phyloP scores from a whole-genome alignment of 2,888 invertebrate genomes.

The Morinoia aosen region DNA sequence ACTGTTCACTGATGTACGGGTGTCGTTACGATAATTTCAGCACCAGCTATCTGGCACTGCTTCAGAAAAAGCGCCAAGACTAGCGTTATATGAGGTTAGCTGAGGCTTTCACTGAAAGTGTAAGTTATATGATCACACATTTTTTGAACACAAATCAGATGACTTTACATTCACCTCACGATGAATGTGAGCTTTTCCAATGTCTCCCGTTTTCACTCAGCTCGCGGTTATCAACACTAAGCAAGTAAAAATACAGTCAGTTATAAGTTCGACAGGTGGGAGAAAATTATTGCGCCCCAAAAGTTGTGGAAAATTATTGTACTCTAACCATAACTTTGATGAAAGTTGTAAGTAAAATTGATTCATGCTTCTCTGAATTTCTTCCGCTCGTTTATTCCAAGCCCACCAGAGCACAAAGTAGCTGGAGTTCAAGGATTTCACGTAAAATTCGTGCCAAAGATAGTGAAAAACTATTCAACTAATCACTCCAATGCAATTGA shows the following conservation, averaged over 20 bases:
- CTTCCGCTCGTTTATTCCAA: not conserved
- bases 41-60: not conserved
- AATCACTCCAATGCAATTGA: not conserved
- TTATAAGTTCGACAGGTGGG: not conserved
- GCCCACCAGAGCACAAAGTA: not conserved
- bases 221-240: not conserved
- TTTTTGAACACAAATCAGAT: not conserved
- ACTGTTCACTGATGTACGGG: not conserved
- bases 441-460: not conserved
- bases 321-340: not conserved
- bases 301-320: not conserved
- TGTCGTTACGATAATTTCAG: not conserved
- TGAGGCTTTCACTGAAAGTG: not conserved
- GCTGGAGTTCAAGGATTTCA: not conserved
- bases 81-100: not conserved
- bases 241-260: not conserved
- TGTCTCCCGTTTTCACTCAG: not conserved
- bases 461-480: not conserved
- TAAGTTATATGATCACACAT: not conserved
- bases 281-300: not conserved
- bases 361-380: not conserved
- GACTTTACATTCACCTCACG: not conserved
- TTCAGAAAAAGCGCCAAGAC: not conserved
- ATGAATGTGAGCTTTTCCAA: not conserved
- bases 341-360: not conserved